These are phyloP conservation scores for Amphiprion clarkii DNA, from an alignment of 2,797 vertebrate genomes.

Conservation along the genomic window DNA sequence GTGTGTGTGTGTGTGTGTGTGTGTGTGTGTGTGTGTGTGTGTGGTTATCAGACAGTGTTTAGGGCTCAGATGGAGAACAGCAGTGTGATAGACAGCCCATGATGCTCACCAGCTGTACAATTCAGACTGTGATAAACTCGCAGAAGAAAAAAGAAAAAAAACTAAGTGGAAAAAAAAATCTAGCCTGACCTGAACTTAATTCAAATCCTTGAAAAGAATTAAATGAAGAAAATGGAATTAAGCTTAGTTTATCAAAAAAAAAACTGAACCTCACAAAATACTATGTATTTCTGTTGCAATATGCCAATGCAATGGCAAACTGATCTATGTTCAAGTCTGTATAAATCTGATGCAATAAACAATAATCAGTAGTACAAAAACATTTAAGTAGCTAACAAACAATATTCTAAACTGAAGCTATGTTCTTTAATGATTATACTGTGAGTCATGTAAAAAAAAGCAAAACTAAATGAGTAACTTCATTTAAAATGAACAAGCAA, in stretches of 20 bases:
- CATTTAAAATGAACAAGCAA: not conserved
- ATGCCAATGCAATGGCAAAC: no score
- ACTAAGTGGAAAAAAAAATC: slow-evolving; percentile 11
- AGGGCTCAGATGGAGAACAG: slow-evolving; percentile 61
- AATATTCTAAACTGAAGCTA: not conserved
- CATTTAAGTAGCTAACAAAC: not conserved
- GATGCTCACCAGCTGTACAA: slow-evolving; percentile 54
- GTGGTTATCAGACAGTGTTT: slow-evolving; percentile 58
- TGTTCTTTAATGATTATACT: not conserved
- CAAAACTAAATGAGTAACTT: no score
- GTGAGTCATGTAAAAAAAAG: no score
- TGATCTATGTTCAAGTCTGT: not conserved
- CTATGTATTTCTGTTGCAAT: not conserved
- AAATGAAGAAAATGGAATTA: not conserved
- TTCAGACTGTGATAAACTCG: slow-evolving; percentile 44
- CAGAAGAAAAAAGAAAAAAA: slow-evolving; percentile 27
- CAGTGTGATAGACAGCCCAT: slow-evolving; percentile 41
- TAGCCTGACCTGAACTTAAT: slow-evolving; percentile 12
- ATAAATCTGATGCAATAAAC: not conserved
- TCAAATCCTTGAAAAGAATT: not conserved
- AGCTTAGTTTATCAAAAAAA: not conserved
- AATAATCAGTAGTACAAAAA: not conserved
- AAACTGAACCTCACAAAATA: not conserved
- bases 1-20: slow-evolving; percentile 35
- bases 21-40: slow-evolving; percentile 23